These are phyloP conservation scores for Crossaster papposus DNA, from an alignment of 53 echinoderm and acorn worm genomes.

Conservation along the genomic window DNA sequence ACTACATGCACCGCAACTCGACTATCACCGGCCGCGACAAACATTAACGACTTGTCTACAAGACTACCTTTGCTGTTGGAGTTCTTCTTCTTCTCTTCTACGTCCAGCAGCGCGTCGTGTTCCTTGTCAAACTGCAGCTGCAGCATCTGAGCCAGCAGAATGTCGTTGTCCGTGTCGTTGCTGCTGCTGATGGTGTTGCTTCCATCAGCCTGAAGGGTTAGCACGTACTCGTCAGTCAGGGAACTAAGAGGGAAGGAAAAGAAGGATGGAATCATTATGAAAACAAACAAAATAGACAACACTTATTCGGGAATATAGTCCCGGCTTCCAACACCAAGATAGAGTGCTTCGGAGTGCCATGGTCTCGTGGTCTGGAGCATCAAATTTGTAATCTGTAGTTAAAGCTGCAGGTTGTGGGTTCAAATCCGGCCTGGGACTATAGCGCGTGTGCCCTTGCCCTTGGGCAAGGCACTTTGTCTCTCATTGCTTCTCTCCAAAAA, in stretches of 20 bases:
- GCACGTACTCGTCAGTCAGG: slow-evolving; percentile 24
- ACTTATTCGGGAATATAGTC: not conserved
- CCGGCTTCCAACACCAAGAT: not conserved
- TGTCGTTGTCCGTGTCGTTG: slow-evolving; percentile 74
- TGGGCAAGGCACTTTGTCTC: no score
- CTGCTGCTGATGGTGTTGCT: slow-evolving; percentile 4
- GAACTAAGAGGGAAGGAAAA: not conserved
- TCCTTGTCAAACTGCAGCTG: slow-evolving; percentile 94
- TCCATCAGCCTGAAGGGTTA: not conserved
- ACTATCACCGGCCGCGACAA: no score
- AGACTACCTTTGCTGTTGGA: slow-evolving; percentile 92
- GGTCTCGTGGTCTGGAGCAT: no score
- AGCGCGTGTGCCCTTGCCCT: no score
- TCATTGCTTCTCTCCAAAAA: no score
- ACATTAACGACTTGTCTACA: no score
- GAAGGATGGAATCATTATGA: not conserved
- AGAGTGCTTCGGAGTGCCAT: no score
- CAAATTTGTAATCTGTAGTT: no score
- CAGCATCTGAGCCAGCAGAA: slow-evolving; percentile 94
- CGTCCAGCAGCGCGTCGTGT: slow-evolving; percentile 78
- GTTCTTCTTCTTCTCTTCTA: slow-evolving; percentile 84
- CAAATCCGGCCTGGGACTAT: no score
- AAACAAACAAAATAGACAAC: not conserved
- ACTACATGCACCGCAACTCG: no score
- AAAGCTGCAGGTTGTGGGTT: no score